Evolutionary conservation across 2,888 invertebrate species (phyloP), one percentile per base, ranked within the genome.

Genomic region (Scrobipalpa atriplicella): DNA sequence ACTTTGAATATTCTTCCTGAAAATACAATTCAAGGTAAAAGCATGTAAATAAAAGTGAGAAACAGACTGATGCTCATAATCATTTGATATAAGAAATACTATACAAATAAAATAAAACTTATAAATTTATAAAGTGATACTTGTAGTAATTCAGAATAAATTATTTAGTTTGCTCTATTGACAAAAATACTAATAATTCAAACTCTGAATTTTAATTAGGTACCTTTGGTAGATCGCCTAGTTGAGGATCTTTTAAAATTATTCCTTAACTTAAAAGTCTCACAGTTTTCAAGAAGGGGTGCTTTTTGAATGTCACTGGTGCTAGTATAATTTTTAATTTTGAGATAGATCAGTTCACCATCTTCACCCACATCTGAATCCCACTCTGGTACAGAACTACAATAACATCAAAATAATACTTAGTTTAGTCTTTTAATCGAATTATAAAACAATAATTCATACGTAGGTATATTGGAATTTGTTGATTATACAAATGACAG

Each of bases 371-470:
- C 88, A 78, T 94, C 94, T 0, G 94, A 93, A 83, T 95, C 95
- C 95, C 95, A 95, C 82, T 95, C 95, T 36, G 94, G 94, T 39
- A 94, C 93, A n/a, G 95, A 95, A 80, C 95, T 95, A 65, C 21
- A 81, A 78, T 60, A n/a, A n/a, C n/a, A n/a, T n/a, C n/a, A n/a
- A n/a, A n/a, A n/a, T n/a, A n/a, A n/a, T n/a, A n/a, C n/a, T n/a
- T n/a, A n/a, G n/a, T n/a, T n/a, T n/a, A n/a, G n/a, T n/a, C n/a
- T n/a, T n/a, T n/a, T n/a, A n/a, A n/a, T n/a, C n/a, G n/a, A n/a
- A n/a, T n/a, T 39, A 94, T 93, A n/a, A 95, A 95, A 80, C 95
- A 95, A 65, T 21, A 81, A 78, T 60, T 29, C 52, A 52, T 18
- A 52, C 18, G 18, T 52, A 19, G 16, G 19, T 10, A 18, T 19